phyloP scores from a whole-genome alignment of 2,113 vertebrate genomes.

The Murina feae region DNA sequence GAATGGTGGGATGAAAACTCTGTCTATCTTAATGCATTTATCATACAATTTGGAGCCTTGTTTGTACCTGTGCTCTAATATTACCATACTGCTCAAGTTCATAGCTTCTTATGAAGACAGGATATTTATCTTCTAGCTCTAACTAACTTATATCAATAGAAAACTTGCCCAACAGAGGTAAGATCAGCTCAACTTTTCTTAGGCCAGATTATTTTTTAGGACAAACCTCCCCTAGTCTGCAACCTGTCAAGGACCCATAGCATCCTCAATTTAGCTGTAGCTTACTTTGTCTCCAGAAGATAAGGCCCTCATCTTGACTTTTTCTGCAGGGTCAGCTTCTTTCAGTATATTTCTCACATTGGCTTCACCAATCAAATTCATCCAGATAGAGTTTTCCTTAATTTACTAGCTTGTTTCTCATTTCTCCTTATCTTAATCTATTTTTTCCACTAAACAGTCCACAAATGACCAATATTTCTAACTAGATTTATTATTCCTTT shows the following conservation, averaged over 20 bases:
- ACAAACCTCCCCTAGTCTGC: neutral
- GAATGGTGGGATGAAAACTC: neutral
- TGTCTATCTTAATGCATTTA: neutral
- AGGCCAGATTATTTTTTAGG: neutral
- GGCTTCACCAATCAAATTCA: neutral
- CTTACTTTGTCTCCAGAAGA: neutral
- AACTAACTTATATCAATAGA: neutral
- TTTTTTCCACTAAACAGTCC: neutral
- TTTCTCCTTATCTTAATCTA: neutral
- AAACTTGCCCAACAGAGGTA: neutral
- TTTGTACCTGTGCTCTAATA: neutral
- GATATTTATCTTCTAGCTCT: neutral
- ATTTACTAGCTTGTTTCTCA: neutral
- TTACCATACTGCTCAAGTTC: neutral
- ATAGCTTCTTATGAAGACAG: neutral
- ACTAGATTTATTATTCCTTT: neutral
- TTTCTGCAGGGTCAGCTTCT: neutral
- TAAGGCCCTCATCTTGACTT: neutral
- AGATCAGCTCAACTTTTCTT: neutral
- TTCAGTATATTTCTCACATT: neutral
- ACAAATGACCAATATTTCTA: neutral
- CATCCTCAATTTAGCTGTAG: fast-evolving
- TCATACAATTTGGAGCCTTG: neutral
- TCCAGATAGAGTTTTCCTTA: neutral
- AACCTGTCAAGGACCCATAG: fast-evolving